Conservation (phyloP, 2,113 vertebrate species). For the Platichthys stellatus region DNA sequence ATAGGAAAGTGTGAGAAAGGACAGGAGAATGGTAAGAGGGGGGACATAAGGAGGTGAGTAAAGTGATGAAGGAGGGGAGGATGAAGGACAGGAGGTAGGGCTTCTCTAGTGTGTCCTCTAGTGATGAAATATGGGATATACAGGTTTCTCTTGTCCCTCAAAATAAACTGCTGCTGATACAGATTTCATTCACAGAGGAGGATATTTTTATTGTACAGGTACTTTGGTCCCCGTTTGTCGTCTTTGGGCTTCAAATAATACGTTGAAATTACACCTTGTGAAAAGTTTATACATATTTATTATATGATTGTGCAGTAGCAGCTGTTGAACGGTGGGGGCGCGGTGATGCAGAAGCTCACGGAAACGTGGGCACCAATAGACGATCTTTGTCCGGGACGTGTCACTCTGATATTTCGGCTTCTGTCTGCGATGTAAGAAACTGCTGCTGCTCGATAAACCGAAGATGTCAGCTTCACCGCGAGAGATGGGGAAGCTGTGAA, state of each 20-base stretch:
- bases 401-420: conserved; percentile 3
- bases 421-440: background rate
- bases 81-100: background rate
- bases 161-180: too few species aligned
- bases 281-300: too few species aligned
- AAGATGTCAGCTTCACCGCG: background rate
- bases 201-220: too few species aligned
- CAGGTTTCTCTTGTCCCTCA: conserved; percentile 2
- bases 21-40: background rate
- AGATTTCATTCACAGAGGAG: background rate
- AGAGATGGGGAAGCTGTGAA: background rate
- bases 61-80: background rate
- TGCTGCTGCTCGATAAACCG: background rate
- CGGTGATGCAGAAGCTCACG: background rate
- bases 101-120: conserved; percentile 30
- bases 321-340: background rate
- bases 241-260: too few species aligned
- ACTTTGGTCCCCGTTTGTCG: too few species aligned
- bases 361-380: background rate
- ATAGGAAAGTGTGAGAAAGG: background rate
- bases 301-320: background rate
- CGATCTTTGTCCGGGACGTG: conserved; percentile 38
- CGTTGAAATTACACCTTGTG: too few species aligned
- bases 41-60: background rate
- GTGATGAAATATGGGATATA: conserved; percentile 16